A percentile compares a stretch with the other conserved stretches of the same genome.
phyloP scores from a whole-genome alignment of 2,888 invertebrate genomes.

The Clusia tigrina region DNA sequence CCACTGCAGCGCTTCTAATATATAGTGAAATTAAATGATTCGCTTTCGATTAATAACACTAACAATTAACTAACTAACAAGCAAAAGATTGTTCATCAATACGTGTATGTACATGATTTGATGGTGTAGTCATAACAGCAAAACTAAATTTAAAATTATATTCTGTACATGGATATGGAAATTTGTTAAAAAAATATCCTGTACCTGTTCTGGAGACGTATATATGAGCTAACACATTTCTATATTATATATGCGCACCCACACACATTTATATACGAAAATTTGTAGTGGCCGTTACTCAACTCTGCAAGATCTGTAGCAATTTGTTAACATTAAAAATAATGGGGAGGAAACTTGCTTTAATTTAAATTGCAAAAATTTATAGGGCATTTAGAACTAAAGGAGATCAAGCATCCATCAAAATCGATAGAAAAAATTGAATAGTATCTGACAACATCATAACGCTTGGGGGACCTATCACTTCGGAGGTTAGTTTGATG shows the following conservation, averaged over 20 bases:
- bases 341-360: no score
- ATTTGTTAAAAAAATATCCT: slow-evolving; percentile 53
- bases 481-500: no score
- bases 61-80: not conserved
- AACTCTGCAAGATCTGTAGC: no score
- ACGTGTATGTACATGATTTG: not conserved
- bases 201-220: slow-evolving; percentile 21
- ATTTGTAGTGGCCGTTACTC: no score
- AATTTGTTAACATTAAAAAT: no score
- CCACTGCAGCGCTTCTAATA: no score
- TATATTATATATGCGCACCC: not conserved
- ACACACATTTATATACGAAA: not conserved
- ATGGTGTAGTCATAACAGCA: not conserved
- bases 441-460: not conserved
- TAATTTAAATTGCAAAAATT: no score
- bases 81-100: not conserved
- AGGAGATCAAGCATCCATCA: no score
- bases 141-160: not conserved
- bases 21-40: not conserved
- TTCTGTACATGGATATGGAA: slow-evolving; percentile 41
- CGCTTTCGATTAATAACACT: not conserved
- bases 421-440: not conserved
- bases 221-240: not conserved
- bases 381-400: no score
- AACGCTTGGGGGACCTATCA: not conserved